Conservation (phyloP, 1,140 invertebrate species). For the Drosophila bifasciata region DNA sequence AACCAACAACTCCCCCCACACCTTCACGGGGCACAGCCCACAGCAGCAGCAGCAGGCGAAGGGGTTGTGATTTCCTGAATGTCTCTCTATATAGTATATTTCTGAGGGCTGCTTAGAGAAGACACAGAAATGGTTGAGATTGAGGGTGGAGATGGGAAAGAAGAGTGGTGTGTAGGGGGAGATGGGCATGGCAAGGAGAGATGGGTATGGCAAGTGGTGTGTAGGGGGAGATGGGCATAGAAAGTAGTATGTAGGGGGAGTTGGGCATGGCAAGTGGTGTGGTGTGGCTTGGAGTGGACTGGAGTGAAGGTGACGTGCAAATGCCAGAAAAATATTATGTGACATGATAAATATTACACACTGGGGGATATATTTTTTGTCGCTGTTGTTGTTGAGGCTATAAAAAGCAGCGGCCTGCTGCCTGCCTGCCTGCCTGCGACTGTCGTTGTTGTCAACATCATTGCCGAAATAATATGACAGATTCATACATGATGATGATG, state of each 20-base stretch:
- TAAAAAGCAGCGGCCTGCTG: conserved; percentile 29
- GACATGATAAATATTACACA: conserved; percentile 81
- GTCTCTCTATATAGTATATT: not conserved
- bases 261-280: conserved; percentile 1
- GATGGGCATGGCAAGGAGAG: too few species aligned
- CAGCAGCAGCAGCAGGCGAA: conserved; percentile 41
- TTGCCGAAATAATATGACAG: conserved; percentile 82
- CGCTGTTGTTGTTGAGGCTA: conserved; percentile 29
- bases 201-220: conserved; percentile 1
- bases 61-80: conserved; percentile 68
- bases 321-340: conserved; percentile 83
- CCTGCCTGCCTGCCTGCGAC: conserved; percentile 9
- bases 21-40: conserved; percentile 37
- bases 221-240: conserved; percentile 5
- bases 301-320: conserved; percentile 69
- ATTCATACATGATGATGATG: conserved; percentile 66
- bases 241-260: not conserved
- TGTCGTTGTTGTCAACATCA: conserved; percentile 66
- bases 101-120: conserved; percentile 1
- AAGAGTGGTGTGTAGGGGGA: not conserved
- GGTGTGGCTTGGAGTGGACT: not conserved
- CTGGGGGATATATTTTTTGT: conserved; percentile 68
- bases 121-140: conserved; percentile 2
- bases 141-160: not conserved
- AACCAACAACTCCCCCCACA: conserved; percentile 24